phyloP scores from a whole-genome alignment of 2,113 vertebrate genomes.

The Pollachius pollachius region DNA sequence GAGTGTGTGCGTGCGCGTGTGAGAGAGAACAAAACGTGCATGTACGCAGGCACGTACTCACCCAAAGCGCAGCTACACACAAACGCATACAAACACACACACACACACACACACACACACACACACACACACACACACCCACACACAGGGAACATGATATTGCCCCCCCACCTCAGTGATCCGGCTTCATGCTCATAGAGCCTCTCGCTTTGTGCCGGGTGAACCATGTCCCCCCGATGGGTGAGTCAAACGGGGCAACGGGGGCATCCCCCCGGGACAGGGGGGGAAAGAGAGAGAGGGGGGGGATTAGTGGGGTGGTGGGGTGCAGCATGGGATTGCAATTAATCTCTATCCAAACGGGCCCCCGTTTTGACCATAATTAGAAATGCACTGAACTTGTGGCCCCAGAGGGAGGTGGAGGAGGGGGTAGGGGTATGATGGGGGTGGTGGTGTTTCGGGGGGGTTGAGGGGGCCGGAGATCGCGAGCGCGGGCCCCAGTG shows the following conservation, averaged over 20 bases:
- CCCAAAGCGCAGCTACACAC: neutral
- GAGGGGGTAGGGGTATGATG: neutral
- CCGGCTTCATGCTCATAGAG: neutral
- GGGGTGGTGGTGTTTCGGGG: too few relatives aligned
- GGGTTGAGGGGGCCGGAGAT: too few relatives aligned
- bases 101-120: constrained; percentile 3
- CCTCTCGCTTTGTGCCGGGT: constrained; percentile 27
- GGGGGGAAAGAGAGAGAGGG: constrained; percentile 29
- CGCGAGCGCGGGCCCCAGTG: too few relatives aligned
- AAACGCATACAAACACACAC: neutral
- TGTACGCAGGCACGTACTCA: neutral
- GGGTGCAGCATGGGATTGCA: constrained; percentile 42
- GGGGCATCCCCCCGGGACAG: neutral
- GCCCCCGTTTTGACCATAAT: constrained; percentile 45
- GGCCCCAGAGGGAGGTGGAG: constrained; percentile 11
- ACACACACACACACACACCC: constrained; percentile 6
- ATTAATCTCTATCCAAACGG: constrained; percentile 64
- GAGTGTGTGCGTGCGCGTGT: neutral
- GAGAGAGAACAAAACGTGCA: constrained; percentile 1
- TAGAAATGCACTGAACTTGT: constrained; percentile 42
- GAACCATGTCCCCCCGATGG: constrained; percentile 45
- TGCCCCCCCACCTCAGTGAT: constrained; percentile 19
- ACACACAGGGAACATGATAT: neutral
- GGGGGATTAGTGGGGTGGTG: neutral
- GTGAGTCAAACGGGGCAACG: neutral